phyloP scores from a whole-genome alignment of 2,888 invertebrate species.

The Drosophila sordidapex region DNA sequence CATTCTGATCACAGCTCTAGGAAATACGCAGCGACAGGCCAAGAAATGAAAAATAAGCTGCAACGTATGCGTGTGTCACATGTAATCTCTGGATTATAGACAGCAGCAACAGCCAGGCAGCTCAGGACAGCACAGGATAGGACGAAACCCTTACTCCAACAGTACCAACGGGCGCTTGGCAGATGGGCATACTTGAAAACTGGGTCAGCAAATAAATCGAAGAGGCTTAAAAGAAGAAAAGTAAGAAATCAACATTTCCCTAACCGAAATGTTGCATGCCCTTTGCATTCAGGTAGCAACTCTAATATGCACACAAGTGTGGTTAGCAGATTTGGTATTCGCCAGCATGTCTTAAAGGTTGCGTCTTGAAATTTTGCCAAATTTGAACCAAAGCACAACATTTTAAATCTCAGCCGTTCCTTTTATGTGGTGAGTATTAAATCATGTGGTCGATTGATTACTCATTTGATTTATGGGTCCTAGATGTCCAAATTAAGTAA shows the following conservation, averaged over 20 bases:
- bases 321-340: not conserved
- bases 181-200: slow-evolving; percentile 57
- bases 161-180: slow-evolving; percentile 7
- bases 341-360: not conserved
- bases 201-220: slow-evolving; percentile 78
- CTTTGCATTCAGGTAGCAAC: slow-evolving; percentile 30
- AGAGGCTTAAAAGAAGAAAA: slow-evolving; percentile 56
- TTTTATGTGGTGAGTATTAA: not conserved
- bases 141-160: slow-evolving; percentile 3
- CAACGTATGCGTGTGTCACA: slow-evolving; percentile 79
- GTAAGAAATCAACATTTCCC: slow-evolving; percentile 29
- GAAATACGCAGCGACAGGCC: slow-evolving; percentile 62
- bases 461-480: not conserved
- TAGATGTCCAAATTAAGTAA: not conserved
- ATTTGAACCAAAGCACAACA: not conserved
- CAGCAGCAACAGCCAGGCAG: slow-evolving; percentile 53
- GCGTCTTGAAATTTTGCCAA: not conserved
- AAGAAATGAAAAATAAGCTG: slow-evolving; percentile 81
- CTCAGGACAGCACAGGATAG: not conserved
- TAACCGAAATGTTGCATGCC: slow-evolving; percentile 40
- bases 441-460: not conserved
- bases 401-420: too few species aligned
- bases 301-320: not conserved
- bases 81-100: slow-evolving; percentile 78
- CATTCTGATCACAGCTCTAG: slow-evolving; percentile 12